Evolutionary conservation across 2,113 vertebrate species (phyloP).

Genomic region (Pyrgilauda ruficollis): DNA sequence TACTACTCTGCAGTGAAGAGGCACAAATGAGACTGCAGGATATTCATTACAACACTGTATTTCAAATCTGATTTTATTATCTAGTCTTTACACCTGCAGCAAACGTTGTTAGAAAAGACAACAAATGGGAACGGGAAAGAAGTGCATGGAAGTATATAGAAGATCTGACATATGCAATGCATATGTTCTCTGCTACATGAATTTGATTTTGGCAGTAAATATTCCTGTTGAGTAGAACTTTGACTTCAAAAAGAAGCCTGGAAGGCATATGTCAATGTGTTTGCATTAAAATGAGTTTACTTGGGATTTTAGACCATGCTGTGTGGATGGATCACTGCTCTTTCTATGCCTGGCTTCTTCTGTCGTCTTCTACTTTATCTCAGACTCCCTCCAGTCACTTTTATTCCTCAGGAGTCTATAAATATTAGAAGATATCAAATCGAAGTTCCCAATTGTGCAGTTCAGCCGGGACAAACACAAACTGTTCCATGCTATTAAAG

Average conservation of each 20-base stretch:
- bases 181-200: neutral
- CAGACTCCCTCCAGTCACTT: neutral
- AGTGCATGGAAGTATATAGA: neutral
- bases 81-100: neutral
- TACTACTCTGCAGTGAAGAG: neutral
- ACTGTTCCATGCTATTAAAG: no score
- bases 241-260: neutral
- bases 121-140: neutral
- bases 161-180: neutral
- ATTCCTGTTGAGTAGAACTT: neutral
- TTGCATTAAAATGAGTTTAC: neutral
- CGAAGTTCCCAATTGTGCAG: no score
- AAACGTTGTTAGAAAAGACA: neutral
- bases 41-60: neutral
- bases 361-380: neutral
- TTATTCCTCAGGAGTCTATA: no score
- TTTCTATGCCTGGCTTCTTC: neutral
- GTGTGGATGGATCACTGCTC: neutral
- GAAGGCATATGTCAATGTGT: neutral
- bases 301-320: neutral
- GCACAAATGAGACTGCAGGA: neutral
- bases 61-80: neutral
- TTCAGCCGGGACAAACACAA: no score
- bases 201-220: neutral
- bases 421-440: no score